Percentiles rank a stretch among this genome's conserved stretches.
These are phyloP conservation scores for Leptosomus discolor DNA, from an alignment of 2,113 vertebrate species.

Conservation along the genomic window DNA sequence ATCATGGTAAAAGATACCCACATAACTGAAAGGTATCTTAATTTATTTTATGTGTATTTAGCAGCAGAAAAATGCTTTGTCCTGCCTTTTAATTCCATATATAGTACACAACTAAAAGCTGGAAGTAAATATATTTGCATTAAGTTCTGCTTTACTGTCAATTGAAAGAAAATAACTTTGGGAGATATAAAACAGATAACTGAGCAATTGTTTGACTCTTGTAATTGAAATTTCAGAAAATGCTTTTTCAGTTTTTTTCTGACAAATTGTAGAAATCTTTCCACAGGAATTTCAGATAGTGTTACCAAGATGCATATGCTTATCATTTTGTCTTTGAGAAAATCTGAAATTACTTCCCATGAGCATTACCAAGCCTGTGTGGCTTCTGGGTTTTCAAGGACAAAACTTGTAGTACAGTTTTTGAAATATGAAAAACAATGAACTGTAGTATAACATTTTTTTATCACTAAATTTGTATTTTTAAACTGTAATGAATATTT, in stretches of 20 bases:
- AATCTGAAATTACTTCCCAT: background rate
- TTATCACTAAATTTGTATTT: background rate
- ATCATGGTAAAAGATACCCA: background rate
- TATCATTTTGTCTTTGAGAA: background rate
- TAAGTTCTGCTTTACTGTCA: background rate
- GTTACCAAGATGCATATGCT: background rate
- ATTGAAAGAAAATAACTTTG: background rate
- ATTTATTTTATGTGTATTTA: conserved; percentile 20
- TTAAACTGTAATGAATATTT: background rate
- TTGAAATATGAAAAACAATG: background rate
- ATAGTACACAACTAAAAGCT: background rate
- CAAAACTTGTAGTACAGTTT: background rate
- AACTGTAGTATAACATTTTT: background rate
- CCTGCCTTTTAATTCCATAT: background rate
- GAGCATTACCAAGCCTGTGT: background rate
- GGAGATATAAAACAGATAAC: background rate
- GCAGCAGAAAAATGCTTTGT: background rate
- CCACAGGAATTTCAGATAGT: background rate
- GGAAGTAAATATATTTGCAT: background rate
- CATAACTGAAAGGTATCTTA: background rate
- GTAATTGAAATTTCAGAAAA: background rate
- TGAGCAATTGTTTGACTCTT: background rate
- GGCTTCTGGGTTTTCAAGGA: background rate
- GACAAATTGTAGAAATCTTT: background rate
- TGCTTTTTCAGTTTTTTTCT: background rate